These are phyloP conservation scores for Tragelaphus scriptus DNA, from an alignment of 2,113 vertebrate genomes.

Conservation along the genomic window DNA sequence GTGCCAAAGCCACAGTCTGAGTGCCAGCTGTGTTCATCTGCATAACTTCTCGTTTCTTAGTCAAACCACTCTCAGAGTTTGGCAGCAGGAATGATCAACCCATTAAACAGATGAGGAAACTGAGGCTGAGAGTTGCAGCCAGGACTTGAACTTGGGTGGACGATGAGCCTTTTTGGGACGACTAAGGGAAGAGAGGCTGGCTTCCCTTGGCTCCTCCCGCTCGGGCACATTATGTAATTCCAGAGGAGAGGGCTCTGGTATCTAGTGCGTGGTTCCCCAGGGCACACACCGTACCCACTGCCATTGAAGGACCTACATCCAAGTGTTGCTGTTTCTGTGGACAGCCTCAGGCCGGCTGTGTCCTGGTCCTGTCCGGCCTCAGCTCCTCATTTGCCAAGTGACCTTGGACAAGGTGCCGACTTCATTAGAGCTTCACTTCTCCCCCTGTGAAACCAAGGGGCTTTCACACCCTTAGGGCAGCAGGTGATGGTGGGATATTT, in stretches of 20 bases:
- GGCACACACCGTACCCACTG: not conserved
- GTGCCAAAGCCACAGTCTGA: rapidly evolving
- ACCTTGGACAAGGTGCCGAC: not conserved
- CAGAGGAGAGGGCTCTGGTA: not conserved
- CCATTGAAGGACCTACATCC: not conserved
- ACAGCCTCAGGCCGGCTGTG: rapidly evolving
- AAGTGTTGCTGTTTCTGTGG: not conserved
- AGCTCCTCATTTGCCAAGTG: not conserved
- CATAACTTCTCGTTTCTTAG: not conserved
- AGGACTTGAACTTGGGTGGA: not conserved
- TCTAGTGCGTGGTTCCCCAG: rapidly evolving
- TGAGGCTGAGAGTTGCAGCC: not conserved
- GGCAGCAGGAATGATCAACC: not conserved
- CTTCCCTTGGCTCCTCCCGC: not conserved
- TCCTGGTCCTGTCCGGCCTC: not conserved
- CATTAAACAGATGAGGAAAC: not conserved
- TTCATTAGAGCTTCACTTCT: not conserved
- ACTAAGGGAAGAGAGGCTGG: not conserved
- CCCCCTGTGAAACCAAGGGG: not conserved
- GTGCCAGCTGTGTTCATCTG: not conserved
- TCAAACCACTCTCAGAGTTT: not conserved
- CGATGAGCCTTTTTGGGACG: not conserved
- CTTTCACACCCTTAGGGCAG: not conserved
- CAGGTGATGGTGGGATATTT: not conserved
- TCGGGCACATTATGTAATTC: rapidly evolving